Evolutionary conservation across 53 echinoderm and acorn worm species (phyloP), one percentile per base, ranked within the genome.

Genomic region (Echinarachnius parma): DNA sequence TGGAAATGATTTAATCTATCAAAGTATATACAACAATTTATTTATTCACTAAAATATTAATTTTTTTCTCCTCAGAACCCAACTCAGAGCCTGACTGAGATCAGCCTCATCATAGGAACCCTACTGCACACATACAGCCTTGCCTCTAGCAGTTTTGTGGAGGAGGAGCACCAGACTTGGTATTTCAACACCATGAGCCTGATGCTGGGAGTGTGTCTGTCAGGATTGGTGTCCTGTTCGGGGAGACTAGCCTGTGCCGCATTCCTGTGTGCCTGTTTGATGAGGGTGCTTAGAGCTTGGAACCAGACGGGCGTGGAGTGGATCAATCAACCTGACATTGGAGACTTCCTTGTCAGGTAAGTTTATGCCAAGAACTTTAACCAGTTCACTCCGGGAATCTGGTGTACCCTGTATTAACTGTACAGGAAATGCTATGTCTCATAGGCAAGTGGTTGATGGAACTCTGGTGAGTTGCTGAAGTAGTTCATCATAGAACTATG

Each of bases 81-180:
- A 13, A 53, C 36, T 20, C 53, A 31, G 4, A 34, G 33, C 5
- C 3, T 50, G 15, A 69, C 53, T 2, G 89, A 85, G 65, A 68
- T 34, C 2, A 62, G 82, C 18, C 60, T 96, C 5, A 46, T 88
- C 24, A 30, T 59, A 1, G 90, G 87, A 19, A 87, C 85, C 8
- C 13, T 84, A 1, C 49, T 63, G 34, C 96, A 96, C 68, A 82
- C 91, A 25, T 46, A 81, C 21, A 91, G 80, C 56, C 88, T 96
- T 28, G 61, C 85, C 9, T 75, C 96, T 42, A 96, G 96, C 60
- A 96, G 96, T 75, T 96, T 96, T 74, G 85, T 91, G n/a, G 96
- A 96, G 37, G 96, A 96, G 31, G 96, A 96, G 52, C 96, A 96
- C 60, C 96, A 96, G 60, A 96, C 96, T 0, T 96, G 96, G 96